Base-by-base conservation (phyloP, 2,888 invertebrate species). In the Phorcus lineatus region DNA sequence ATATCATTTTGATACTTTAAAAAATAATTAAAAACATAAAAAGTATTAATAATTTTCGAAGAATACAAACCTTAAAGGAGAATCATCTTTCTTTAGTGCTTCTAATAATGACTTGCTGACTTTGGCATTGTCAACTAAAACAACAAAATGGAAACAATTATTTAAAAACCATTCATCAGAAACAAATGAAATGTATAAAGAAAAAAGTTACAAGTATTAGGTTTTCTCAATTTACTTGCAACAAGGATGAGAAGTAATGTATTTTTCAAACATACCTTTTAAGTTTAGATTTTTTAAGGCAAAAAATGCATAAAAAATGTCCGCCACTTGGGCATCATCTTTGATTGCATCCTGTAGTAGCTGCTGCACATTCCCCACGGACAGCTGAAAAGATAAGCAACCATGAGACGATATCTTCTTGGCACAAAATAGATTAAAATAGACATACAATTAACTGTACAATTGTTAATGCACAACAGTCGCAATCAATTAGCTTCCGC, bases 71-170 rank as follows among this genome's bases (percentile, higher is more conserved):
- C 91, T 91, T 0, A 88, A 55, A 40, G 91, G 90, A 16, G 90
- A 86, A 82, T 91, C 91, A 83, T 98, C 98, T 89, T 96, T 96
- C 92, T 97, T 97, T 83, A 98, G 93, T 83, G 96, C 94, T 82
- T 95, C 95, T 90, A 96, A 95, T 53, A 98, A 93, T 84, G 95
- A 95, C 92, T 96, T 96, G 0, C 95, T 94, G 28, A 96, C 94
- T 92, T 96, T 96, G 31, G 95, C 94, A 67, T 95, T 87, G 84
- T 91, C 90, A 83, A 90, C 91, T 91, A 87, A 77, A 89, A 89
- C 47, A 47, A 47, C 13, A 47, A 36, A 47, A 47, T 47, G 7
- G 7, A 47, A 47, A 47, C 78, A 79, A 24, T 78, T 62, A 55
- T 53, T 67, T 54, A 19, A 53, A 55, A 16, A 78, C 13, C 28